These are phyloP conservation scores for Lysiphlebus fabarum DNA, from an alignment of 1,140 invertebrate genomes.

Conservation along the genomic window DNA sequence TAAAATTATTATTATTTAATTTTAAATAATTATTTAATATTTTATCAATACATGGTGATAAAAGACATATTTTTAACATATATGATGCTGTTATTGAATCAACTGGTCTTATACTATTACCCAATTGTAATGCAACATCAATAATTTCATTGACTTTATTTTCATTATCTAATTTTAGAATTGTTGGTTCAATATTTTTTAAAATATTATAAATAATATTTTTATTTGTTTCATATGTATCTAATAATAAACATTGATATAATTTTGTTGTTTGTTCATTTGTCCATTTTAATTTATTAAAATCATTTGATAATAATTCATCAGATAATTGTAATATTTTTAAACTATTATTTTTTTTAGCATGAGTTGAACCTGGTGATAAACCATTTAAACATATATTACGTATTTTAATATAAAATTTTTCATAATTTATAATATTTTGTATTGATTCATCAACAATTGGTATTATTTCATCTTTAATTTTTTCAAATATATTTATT, in stretches of 20 bases:
- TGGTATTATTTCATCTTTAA: constrained; percentile 3
- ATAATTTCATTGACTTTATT: constrained; percentile 48
- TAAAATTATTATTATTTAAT: constrained; percentile 18
- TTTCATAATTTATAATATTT: constrained; percentile 32
- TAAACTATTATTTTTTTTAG: constrained; percentile 64
- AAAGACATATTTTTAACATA: constrained; percentile 61
- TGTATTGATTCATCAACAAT: constrained; percentile 11
- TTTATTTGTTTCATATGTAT: constrained; percentile 81
- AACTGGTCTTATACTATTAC: constrained; percentile 72
- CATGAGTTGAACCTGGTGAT: constrained; percentile 68
- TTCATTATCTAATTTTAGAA: constrained; percentile 44
- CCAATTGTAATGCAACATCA: constrained; percentile 57
- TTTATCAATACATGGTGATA: constrained; percentile 43
- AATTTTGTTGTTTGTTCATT: constrained; percentile 51
- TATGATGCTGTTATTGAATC: constrained; percentile 77
- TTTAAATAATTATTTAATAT: constrained; percentile 33
- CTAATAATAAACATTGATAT: constrained; percentile 60
- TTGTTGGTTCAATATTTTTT: constrained; percentile 30
- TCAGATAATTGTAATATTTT: constrained; percentile 49
- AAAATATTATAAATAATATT: constrained; percentile 56
- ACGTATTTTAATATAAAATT: constrained; percentile 56
- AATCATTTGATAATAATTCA: constrained; percentile 35
- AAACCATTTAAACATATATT: constrained; percentile 60
- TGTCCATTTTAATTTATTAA: constrained; percentile 34
- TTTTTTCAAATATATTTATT: constrained; percentile 31